Percentiles rank a stretch among this genome's conserved stretches.
phyloP scores from a whole-genome alignment of 2,888 invertebrate species.

The Tetanocera ferruginea region DNA sequence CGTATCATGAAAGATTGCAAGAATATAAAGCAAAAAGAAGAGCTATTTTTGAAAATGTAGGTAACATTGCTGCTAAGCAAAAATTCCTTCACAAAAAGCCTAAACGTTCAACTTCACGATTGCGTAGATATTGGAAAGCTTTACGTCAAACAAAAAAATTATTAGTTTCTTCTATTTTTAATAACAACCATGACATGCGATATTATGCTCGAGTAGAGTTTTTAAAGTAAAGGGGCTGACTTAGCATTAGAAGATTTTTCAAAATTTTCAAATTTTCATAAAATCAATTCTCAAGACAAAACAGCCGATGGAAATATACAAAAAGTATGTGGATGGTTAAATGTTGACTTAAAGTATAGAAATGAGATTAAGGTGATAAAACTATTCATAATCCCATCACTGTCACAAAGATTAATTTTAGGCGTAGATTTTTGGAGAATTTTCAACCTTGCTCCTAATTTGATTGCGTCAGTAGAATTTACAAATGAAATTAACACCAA shows the following conservation, averaged over 20 bases:
- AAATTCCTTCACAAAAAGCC: neutral
- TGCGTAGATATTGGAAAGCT: neutral
- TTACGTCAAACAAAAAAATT: neutral
- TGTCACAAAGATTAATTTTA: slow-evolving; percentile 29
- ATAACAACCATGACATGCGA: neutral
- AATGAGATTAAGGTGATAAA: neutral
- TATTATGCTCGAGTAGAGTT: too few species aligned
- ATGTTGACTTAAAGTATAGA: slow-evolving; percentile 22
- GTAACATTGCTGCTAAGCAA: too few species aligned
- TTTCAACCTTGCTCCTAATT: neutral
- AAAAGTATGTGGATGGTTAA: slow-evolving; percentile 27
- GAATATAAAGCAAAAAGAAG: slow-evolving; percentile 1
- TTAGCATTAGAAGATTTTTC: neutral
- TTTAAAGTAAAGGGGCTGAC: too few species aligned
- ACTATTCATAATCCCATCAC: slow-evolving; percentile 27
- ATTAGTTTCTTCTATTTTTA: neutral
- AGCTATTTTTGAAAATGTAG: slow-evolving; percentile 1
- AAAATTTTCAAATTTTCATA: neutral
- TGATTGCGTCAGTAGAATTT: slow-evolving; percentile 10
- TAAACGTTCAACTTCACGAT: slow-evolving; percentile 7
- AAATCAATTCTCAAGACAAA: neutral
- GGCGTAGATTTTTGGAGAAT: slow-evolving; percentile 36
- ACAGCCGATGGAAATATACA: slow-evolving; percentile 32
- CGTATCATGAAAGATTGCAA: slow-evolving; percentile 24
- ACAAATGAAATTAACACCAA: neutral